Evolutionary conservation across 2,797 vertebrate genomes (phyloP).

Genomic region (Dendrocincla tyrannina): DNA sequence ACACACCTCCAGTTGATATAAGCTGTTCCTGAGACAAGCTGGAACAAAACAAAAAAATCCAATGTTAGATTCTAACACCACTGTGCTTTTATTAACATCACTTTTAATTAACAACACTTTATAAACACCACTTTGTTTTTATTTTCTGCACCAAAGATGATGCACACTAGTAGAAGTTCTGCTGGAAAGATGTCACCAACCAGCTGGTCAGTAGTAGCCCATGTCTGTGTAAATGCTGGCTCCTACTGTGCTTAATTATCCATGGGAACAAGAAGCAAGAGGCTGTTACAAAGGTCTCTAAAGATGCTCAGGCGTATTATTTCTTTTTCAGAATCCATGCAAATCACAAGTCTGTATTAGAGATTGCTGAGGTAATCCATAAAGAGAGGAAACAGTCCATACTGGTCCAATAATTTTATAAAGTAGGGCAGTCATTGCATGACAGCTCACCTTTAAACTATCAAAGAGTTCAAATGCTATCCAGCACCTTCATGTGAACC

Average conservation of each 20-base stretch:
- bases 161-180: background rate
- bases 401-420: background rate
- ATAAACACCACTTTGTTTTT: background rate
- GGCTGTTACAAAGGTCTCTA: background rate
- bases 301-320: background rate
- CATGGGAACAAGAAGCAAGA: background rate
- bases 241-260: background rate
- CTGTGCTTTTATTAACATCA: background rate
- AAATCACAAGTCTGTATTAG: background rate
- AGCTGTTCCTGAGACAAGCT: conserved; percentile 88
- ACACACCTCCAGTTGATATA: conserved; percentile 86
- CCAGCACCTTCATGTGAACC: background rate
- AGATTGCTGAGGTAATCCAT: background rate
- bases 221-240: background rate
- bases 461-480: background rate
- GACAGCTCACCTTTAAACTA: background rate
- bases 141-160: background rate
- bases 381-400: background rate
- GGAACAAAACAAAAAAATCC: background rate
- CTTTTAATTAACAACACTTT: background rate
- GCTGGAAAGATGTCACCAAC: background rate
- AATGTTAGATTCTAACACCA: background rate
- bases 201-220: background rate
- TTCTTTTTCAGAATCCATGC: background rate
- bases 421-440: background rate